phyloP scores from a whole-genome alignment of 1,140 invertebrate species.

The Atopsyche davidsoni region DNA sequence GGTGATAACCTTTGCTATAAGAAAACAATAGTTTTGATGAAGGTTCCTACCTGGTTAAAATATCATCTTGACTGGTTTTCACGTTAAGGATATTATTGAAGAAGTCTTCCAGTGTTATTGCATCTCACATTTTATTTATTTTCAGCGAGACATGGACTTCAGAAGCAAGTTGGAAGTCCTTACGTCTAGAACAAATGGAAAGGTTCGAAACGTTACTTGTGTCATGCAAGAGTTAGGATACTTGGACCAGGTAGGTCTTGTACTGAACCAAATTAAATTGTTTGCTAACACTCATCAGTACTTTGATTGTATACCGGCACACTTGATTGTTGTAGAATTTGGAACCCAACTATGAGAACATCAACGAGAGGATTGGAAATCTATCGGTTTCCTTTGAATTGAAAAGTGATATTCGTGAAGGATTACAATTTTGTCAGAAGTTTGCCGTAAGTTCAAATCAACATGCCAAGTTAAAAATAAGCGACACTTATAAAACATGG shows the following conservation, averaged over 20 bases:
- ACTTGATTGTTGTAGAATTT: conserved; percentile 44
- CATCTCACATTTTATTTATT: conserved; percentile 11
- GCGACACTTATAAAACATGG: too few relatives aligned
- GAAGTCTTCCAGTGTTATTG: too few relatives aligned
- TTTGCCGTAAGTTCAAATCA: conserved; percentile 51
- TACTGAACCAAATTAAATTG: too few relatives aligned
- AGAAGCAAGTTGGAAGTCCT: conserved; percentile 52
- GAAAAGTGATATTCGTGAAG: conserved; percentile 56
- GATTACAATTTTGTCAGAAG: conserved; percentile 57
- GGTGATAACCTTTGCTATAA: too few relatives aligned
- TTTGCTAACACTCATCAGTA: too few relatives aligned
- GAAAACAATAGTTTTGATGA: too few relatives aligned
- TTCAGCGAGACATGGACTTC: conserved; percentile 52
- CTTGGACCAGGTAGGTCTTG: conserved; percentile 42
- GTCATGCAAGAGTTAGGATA: conserved; percentile 64
- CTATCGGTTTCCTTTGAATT: conserved; percentile 54
- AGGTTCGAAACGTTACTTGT: conserved; percentile 55
- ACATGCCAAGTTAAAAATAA: conserved; percentile 1
- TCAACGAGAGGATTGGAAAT: conserved; percentile 51
- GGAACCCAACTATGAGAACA: conserved; percentile 58
- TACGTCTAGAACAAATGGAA: conserved; percentile 46
- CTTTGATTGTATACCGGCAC: too few relatives aligned
- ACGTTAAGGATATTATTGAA: too few relatives aligned
- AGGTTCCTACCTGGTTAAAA: too few relatives aligned
- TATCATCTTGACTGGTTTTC: too few relatives aligned